Base-by-base conservation (phyloP, 1,140 invertebrate species). In the Meteorus sp. region DNA sequence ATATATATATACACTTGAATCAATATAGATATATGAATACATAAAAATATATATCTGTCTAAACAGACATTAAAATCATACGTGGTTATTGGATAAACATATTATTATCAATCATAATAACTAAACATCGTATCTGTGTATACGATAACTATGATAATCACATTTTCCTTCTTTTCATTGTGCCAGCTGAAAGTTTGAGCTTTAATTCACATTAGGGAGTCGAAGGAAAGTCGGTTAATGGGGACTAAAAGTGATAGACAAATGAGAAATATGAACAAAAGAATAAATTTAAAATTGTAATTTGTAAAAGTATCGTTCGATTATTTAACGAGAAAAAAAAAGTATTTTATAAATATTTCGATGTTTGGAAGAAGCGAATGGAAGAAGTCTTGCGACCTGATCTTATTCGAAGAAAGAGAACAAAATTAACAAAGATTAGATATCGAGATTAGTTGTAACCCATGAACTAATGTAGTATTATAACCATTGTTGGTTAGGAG, bases 1-100 rank as follows among this genome's bases (percentile, higher is more conserved):
- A n/a, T n/a, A n/a, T n/a, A n/a, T n/a, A n/a, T n/a, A 41, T 45
- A 31, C 33, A 61, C 45, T 48, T n/a, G 4, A 25, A 45, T 8
- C 47, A 58, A 44, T 59, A 44, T 58, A 45, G 59, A 39, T 45
- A 41, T n/a, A 59, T 45, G 45, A 31, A 27, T 25, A 56, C 41
- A 44, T 37, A 65, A 44, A 59, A 27, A 56, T 52, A 43, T 33
- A 59, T 57, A 53, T 59, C 44, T n/a, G n/a, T n/a, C n/a, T n/a
- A n/a, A n/a, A n/a, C n/a, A n/a, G n/a, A n/a, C n/a, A n/a, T n/a
- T n/a, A n/a, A n/a, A n/a, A n/a, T n/a, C n/a, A n/a, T n/a, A n/a
- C n/a, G n/a, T n/a, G n/a, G n/a, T n/a, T n/a, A n/a, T n/a, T n/a
- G n/a, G n/a, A n/a, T n/a, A n/a, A n/a, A 15, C 1, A 1, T 37